Evolutionary conservation across 2,113 vertebrate genomes (phyloP), one percentile per base, ranked within the genome.

Genomic region (Vicugna pacos): DNA sequence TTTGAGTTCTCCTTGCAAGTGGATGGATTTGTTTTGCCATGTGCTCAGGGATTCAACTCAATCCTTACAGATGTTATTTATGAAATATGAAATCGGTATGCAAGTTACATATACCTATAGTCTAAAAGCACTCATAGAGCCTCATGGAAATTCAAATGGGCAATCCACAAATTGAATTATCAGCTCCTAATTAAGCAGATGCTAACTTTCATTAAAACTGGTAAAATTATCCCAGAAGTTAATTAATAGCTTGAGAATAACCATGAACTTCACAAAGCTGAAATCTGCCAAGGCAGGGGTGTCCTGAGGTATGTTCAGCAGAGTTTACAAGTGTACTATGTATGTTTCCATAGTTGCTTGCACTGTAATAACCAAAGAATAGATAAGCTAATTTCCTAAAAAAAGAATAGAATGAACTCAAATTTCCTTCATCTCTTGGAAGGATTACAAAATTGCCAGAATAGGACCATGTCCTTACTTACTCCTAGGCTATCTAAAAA

Each of bases 141-240:
- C 56, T 52, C 64, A 0, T 70, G 42, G 42, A 97, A 92, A 90
- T 90, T 67, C 76, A 80, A 80, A 79, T 84, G 42, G 73, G 72
- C 35, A 97, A 93, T 64, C 30, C 30, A 95, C 85, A 96, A 95
- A 94, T 58, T 95, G 46, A 97, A 95, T 96, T 94, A 91, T 52
- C 54, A 84, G 56, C 17, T 95, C 32, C 52, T 97, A 93, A 82
- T 81, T 84, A 95, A 94, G 46, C 46, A 24, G 64, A 50, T 76
- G 72, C 84, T 91, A 35, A 52, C 67, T 94, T 96, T 92, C 80
- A 97, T 94, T 97, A 91, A 94, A 70, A 95, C 60, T 54, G 64
- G 32, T 87, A 90, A 92, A 88, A 58, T 75, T 28, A 92, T 91
- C 5, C 88, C 70, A 85, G 80, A 93, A 95, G 80, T 94, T 87